These are phyloP conservation scores for Xylocopa sonorina DNA, from an alignment of 1,140 invertebrate species.

Conservation along the genomic window DNA sequence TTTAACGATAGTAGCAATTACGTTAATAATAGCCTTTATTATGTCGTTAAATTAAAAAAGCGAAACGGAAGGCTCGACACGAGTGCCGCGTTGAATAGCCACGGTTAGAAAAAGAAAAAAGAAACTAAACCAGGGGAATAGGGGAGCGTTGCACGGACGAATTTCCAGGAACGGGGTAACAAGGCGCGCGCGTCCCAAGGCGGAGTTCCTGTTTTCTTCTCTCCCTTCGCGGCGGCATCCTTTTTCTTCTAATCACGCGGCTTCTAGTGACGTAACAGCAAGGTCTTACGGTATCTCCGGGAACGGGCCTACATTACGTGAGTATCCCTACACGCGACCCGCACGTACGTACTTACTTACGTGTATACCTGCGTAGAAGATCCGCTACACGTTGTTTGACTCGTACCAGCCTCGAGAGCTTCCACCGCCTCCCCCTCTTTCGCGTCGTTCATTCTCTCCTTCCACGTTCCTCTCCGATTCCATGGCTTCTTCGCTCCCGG, in stretches of 20 bases:
- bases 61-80: no score
- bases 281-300: constrained; percentile 68
- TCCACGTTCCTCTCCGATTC: not conserved
- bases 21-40: no score
- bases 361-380: constrained; percentile 60
- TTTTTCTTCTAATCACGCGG: constrained; percentile 60
- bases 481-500: not conserved
- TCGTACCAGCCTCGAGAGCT: constrained; percentile 19
- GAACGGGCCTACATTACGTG: constrained; percentile 69
- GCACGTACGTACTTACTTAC: constrained; percentile 57
- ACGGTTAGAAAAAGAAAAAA: no score
- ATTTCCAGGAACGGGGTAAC: constrained; percentile 43
- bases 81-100: no score
- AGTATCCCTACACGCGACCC: constrained; percentile 67
- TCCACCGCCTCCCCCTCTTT: not conserved
- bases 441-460: not conserved
- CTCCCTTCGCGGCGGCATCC: constrained; percentile 46
- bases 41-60: no score
- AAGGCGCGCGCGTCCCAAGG: constrained; percentile 15
- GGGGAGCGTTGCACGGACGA: not conserved
- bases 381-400: constrained; percentile 61
- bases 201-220: constrained; percentile 46
- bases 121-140: not conserved
- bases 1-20: no score
- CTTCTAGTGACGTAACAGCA: constrained; percentile 67